Percentiles rank a stretch among this genome's conserved stretches.
phyloP scores from a whole-genome alignment of 2,888 invertebrate genomes.

The Drosophila prolongata region DNA sequence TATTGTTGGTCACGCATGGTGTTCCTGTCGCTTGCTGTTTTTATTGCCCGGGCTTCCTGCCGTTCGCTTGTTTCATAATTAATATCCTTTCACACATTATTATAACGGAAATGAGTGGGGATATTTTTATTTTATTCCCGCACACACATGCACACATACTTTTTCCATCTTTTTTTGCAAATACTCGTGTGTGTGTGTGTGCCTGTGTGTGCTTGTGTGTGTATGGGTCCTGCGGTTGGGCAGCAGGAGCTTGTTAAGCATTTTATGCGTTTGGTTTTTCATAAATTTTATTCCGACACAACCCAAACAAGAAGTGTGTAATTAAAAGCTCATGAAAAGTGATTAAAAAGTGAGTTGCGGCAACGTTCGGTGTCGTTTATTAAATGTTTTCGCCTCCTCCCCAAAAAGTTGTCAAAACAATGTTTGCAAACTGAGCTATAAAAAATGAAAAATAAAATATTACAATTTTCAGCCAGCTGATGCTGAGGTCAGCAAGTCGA shows the following conservation, averaged over 20 bases:
- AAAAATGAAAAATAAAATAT: conserved; percentile 24
- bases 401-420: conserved; percentile 73
- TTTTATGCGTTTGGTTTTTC: conserved; percentile 66
- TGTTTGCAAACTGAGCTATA: conserved; percentile 27
- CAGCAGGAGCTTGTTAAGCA: conserved; percentile 59
- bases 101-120: conserved; percentile 73
- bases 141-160: conserved; percentile 1
- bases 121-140: conserved; percentile 44
- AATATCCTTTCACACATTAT: conserved; percentile 80
- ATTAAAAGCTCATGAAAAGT: conserved; percentile 78
- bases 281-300: conserved; percentile 57
- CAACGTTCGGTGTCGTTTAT: conserved; percentile 51
- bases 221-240: conserved; percentile 15
- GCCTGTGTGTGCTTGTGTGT: background rate
- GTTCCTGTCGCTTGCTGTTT: conserved; percentile 79
- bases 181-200: background rate
- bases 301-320: conserved; percentile 56
- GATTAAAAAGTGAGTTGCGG: conserved; percentile 79
- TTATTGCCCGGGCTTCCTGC: conserved; percentile 75
- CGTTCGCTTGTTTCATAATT: conserved; percentile 79
- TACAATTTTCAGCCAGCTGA: conserved; percentile 24
- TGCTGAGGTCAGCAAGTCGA: conserved; percentile 19
- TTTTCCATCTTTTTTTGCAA: conserved; percentile 5
- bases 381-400: conserved; percentile 55
- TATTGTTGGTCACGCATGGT: conserved; percentile 76